Conservation (phyloP, 2,888 invertebrate species). For the Cheilosia scutellata region DNA sequence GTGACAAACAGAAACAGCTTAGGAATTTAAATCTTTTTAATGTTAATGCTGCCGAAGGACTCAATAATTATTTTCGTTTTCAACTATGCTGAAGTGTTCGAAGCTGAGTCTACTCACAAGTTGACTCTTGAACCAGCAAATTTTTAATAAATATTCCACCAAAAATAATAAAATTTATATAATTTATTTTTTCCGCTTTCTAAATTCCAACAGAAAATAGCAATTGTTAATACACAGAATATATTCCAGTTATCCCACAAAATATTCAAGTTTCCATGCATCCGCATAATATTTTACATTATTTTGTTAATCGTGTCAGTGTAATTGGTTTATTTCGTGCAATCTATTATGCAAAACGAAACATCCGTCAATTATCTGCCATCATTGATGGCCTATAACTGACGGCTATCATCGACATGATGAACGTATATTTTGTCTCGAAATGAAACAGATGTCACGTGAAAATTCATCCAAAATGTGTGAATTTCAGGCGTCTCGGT, state of each 20-base stretch:
- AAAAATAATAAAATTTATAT: too few species aligned
- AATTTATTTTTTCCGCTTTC: slow-evolving; percentile 3
- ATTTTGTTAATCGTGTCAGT: slow-evolving; percentile 58
- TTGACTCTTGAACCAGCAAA: too few species aligned
- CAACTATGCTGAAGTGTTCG: too few species aligned
- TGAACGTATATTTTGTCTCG: slow-evolving; percentile 45
- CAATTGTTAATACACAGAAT: slow-evolving; percentile 20
- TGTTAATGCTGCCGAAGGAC: too few species aligned
- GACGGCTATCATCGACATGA: slow-evolving; percentile 61
- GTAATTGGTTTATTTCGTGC: slow-evolving; percentile 70
- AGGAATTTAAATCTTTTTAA: too few species aligned
- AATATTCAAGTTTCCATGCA: slow-evolving; percentile 43
- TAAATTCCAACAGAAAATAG: not conserved
- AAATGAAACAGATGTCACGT: slow-evolving; percentile 53
- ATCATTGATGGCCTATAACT: slow-evolving; percentile 65
- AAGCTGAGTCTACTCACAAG: too few species aligned
- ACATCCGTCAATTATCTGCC: slow-evolving; percentile 74
- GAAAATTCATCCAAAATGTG: slow-evolving; percentile 54
- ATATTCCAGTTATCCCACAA: slow-evolving; percentile 42
- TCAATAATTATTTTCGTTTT: too few species aligned
- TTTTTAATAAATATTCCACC: too few species aligned
- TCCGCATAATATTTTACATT: slow-evolving; percentile 26
- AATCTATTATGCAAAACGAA: slow-evolving; percentile 72
- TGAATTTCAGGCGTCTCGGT: slow-evolving; percentile 37
- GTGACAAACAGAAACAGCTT: too few species aligned